Base-by-base conservation (phyloP, 92 coral and sea anemone genomes). In the Umimayanthus kanabou region DNA sequence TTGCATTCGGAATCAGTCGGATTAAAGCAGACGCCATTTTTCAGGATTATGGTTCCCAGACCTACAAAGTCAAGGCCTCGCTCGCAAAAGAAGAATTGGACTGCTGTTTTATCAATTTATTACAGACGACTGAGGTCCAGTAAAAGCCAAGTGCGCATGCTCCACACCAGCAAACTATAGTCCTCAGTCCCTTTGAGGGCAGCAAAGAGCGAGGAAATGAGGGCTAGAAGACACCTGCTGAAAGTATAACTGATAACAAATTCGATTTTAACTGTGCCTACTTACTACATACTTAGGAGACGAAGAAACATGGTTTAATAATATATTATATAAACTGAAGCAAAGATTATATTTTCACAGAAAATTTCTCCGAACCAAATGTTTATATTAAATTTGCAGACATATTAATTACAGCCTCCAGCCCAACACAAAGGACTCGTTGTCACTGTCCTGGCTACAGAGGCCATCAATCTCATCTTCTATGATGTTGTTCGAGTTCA, bases 351-450 rank as follows among this genome's bases (percentile, higher is more conserved):
- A 47, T 47, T 78, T 78, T 78, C 58, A 45, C 26, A 26, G 39
- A 78, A 78, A 78, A 78, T 10, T 49, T n/a, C 26, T 47, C n/a
- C n/a, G 7, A 47, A 15, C 40, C 37, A 33, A 33, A 33, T 33
- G 37, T 23, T 25, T 49, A 3, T 30, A 78, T 45, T 22, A 49
- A 5, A n/a, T 45, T 53, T 26, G 15, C 25, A 6, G 11, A 40
- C 23, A 9, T 61, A 18, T 16, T 49, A 1, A 6, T 25, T 45
- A 83, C 22, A 83, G 6, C 15, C 87, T 29, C 87, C 87, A 83
- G 5, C 87, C 87, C 79, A 83, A n/a, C 29, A 83, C 87, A 70
- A 83, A 83, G n/a, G 87, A 83, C 18, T 83, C 87, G 13, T 83
- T 78, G 5, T 83, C 87, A 50, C 78, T 83, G 39, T 83, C 78